Evolutionary conservation across 1,140 invertebrate genomes (phyloP), one percentile per base, ranked within the genome.

Genomic region (Drosophila bifasciata): DNA sequence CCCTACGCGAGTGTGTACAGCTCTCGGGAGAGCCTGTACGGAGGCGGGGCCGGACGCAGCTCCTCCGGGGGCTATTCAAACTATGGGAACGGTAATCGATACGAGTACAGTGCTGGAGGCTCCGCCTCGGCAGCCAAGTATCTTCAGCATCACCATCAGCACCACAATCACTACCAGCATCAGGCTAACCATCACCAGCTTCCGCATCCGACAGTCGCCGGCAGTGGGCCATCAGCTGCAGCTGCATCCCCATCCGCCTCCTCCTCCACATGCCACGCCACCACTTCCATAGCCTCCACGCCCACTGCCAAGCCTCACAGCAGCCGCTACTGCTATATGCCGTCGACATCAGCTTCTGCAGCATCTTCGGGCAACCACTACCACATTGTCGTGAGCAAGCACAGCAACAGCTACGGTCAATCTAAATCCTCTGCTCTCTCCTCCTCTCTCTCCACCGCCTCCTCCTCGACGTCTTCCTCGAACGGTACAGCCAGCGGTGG

Each of bases 1-100:
- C 90, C 90, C 16, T 91, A 91, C 55, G 85, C 84, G 23, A 90
- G 76, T 64, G 70, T 78, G 9, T 91, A 91, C 51, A 84, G 85
- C 49, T 91, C 91, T 0, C 48, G 88, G 25, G 89, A 91, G 51
- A 91, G 81, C 60, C 55, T 91, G n/a, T 91, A 91, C 32, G 83
- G 78, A 15, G 76, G 77, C 7, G 73, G 68, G n/a, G 71, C 55
- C 5, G 40, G 49, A 7, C 49, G 61, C 15, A 66, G 51, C 16
- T 36, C 48, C 39, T 58, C 25, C 32, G 52, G 56, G 7, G 83
- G 83, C 43, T 86, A 83, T 76, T 40, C 76, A 23, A 89, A 11
- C 11, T 36, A 89, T 63, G 80, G 80, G 76, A 89, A 91, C 64
- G 81, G 76, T 68, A 86, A 74, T 71, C 89, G 89, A 11, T 90